These are phyloP conservation scores for Goniozus legneri DNA, from an alignment of 1,140 invertebrate genomes.

Conservation along the genomic window DNA sequence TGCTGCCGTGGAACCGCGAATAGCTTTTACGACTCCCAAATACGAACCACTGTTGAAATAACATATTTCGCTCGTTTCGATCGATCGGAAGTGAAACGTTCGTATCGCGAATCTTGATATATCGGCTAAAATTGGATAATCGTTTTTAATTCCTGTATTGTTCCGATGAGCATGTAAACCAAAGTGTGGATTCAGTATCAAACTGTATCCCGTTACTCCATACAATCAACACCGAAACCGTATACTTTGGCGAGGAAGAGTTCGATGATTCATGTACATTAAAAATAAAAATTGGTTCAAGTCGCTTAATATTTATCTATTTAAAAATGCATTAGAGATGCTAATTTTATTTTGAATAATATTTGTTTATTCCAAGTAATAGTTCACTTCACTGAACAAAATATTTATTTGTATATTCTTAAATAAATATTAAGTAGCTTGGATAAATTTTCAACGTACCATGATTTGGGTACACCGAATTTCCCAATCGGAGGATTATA, in stretches of 20 bases:
- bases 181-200: slow-evolving; percentile 31
- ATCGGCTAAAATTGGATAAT: not conserved
- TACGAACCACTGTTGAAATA: too few species aligned
- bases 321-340: not conserved
- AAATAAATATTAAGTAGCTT: too few species aligned
- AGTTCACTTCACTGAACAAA: not conserved
- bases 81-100: not conserved
- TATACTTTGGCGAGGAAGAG: slow-evolving; percentile 15
- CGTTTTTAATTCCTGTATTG: too few species aligned
- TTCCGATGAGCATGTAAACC: slow-evolving; percentile 10
- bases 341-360: not conserved
- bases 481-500: too few species aligned
- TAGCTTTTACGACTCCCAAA: too few species aligned
- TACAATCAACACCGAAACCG: slow-evolving; percentile 22
- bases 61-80: not conserved
- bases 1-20: not conserved
- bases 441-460: too few species aligned
- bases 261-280: slow-evolving; percentile 15
- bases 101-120: slow-evolving; percentile 1
- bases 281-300: not conserved
- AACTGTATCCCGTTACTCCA: slow-evolving; percentile 35
- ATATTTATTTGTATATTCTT: too few species aligned
- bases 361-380: not conserved
- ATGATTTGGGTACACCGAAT: too few species aligned
- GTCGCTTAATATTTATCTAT: not conserved